Conservation (phyloP, 2,888 invertebrate genomes). For the Drosophila koepferae region DNA sequence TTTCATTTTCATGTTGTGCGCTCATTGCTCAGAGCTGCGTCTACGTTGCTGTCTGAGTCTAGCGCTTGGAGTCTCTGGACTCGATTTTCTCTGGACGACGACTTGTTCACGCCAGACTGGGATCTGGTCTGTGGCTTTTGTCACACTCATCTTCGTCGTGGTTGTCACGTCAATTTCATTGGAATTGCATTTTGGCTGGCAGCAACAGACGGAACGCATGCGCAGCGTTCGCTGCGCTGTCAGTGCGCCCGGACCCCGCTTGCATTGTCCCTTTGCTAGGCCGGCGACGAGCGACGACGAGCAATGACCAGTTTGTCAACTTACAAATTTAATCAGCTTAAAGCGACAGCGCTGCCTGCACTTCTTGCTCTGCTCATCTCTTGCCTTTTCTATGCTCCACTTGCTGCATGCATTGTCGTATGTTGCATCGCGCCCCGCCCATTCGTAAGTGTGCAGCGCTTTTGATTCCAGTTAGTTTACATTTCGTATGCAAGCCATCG, state of each 20-base stretch:
- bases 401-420: slow-evolving; percentile 45
- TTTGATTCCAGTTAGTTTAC: slow-evolving; percentile 70
- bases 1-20: slow-evolving; percentile 9
- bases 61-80: slow-evolving; percentile 11
- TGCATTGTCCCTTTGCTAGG: neutral
- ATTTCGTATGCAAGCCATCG: slow-evolving; percentile 70
- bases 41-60: slow-evolving; percentile 6
- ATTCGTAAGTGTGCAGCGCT: slow-evolving; percentile 72
- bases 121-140: slow-evolving; percentile 59
- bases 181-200: slow-evolving; percentile 74
- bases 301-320: slow-evolving; percentile 74
- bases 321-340: slow-evolving; percentile 82
- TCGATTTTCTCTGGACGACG: slow-evolving; percentile 47
- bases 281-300: slow-evolving; percentile 7
- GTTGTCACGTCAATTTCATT: slow-evolving; percentile 75
- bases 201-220: slow-evolving; percentile 59
- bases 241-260: neutral
- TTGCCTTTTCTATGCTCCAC: slow-evolving; percentile 43
- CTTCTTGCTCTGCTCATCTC: neutral
- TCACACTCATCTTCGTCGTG: slow-evolving; percentile 76
- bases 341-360: slow-evolving; percentile 41
- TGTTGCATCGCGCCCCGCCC: slow-evolving; percentile 24
- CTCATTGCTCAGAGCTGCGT: slow-evolving; percentile 18
- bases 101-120: slow-evolving; percentile 44
- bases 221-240: slow-evolving; percentile 34